Evolutionary conservation across 2,888 invertebrate genomes (phyloP).

Genomic region (Dolichomitus sp.): DNA sequence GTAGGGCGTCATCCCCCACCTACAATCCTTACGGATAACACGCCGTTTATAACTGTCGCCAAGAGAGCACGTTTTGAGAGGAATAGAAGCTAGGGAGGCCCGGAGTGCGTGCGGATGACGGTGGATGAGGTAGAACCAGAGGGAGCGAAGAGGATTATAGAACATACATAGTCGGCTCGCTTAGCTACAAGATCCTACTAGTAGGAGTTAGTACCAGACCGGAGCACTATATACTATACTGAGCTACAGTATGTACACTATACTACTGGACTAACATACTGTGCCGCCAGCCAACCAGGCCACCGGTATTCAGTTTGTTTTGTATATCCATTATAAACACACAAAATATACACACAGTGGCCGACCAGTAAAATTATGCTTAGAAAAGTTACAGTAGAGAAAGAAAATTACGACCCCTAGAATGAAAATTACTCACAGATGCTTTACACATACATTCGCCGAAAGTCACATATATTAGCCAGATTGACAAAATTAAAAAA

Average conservation of each 20-base stretch:
- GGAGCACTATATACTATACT: not conserved
- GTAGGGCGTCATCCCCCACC: slow-evolving; percentile 72
- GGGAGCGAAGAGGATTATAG: slow-evolving; percentile 60
- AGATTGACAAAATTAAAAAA: no score
- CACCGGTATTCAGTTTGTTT: slow-evolving; percentile 47
- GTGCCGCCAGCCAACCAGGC: slow-evolving; percentile 28
- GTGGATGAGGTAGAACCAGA: slow-evolving; percentile 49
- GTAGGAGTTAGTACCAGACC: slow-evolving; percentile 16
- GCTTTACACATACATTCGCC: no score
- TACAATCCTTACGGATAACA: slow-evolving; percentile 84
- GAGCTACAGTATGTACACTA: not conserved
- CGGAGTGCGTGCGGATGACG: slow-evolving; percentile 53
- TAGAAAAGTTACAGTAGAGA: not conserved
- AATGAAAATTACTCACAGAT: no score
- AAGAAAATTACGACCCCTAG: no score
- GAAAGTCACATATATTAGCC: no score
- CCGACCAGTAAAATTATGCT: not conserved
- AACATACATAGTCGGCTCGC: slow-evolving; percentile 48
- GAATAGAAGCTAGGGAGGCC: slow-evolving; percentile 6
- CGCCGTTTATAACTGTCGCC: slow-evolving; percentile 84
- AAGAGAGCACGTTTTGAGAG: slow-evolving; percentile 71
- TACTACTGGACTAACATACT: not conserved
- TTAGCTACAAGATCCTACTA: slow-evolving; percentile 39
- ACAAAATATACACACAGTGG: slow-evolving; percentile 43
- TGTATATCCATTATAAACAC: slow-evolving; percentile 58